Evolutionary conservation across 1,140 invertebrate species (phyloP), one percentile per base, ranked within the genome.

Genomic region (Archivesica marissinica): DNA sequence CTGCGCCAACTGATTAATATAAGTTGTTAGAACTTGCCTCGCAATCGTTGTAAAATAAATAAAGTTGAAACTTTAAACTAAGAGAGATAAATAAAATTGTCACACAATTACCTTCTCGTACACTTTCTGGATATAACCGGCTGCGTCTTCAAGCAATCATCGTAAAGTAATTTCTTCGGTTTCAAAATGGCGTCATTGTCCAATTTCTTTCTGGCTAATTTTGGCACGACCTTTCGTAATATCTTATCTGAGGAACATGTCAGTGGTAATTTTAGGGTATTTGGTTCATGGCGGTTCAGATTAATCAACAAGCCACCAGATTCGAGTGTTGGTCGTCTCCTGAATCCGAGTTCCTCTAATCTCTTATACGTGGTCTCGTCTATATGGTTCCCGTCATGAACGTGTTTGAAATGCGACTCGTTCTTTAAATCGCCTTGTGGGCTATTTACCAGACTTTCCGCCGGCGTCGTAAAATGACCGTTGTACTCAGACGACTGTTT

Each of bases 391-490:
- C 23, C 20, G 39, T 11, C n/a, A 41, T 72, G 17, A 4, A 33
- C n/a, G n/a, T 7, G 17, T 6, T 66, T 7, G 13, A 28, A 11
- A 66, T 35, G 61, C 7, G 9, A 25, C 7, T 66, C 61, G 35
- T 15, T 33, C 1, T 33, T 17, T 17, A 7, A 7, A 25, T n/a
- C 39, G 15, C 23, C 38, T 41, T 17, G 41, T 30, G 20, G 66
- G 33, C 39, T 41, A 7, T 0, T 15, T 54, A 20, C 28, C 41
- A 41, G 11, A 38, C 78, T 80, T 61, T 38, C 44, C 6, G 59
- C 44, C n/a, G 79, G 79, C 9, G 66, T 82, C 13, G 79, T 82
- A 41, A 82, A 82, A 44, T 82, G 79, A 35, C 66, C 39, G 20
- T 44, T 74, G 47, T 28, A 28, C n/a, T 74, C 47, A 0, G 68